Evolutionary conservation across 1,140 invertebrate species (phyloP), one percentile per base, ranked within the genome.

Genomic region (Whitmania pigra): DNA sequence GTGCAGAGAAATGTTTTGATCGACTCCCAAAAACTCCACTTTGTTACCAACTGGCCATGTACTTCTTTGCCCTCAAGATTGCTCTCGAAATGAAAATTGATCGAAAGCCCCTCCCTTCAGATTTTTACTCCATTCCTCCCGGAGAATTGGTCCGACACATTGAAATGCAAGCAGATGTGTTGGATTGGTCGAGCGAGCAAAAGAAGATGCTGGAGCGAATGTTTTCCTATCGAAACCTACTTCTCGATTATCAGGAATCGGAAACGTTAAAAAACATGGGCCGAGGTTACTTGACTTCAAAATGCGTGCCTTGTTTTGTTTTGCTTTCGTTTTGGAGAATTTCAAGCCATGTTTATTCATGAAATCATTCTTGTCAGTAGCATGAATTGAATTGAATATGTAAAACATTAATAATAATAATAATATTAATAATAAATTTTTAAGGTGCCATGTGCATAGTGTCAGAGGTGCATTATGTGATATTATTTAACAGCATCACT

Each of bases 221-320:
- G 25, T 72, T 79, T 25, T 72, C 77, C 40, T 82, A 80, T 73
- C 75, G 77, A 68, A 78, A 81, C 73, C 73, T 78, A 69, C 74
- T 84, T 43, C 78, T 79, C 49, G 84, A 85, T 74, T 82, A 79
- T 73, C 75, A 78, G 18, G 82, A 85, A 75, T 82, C 82, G 3
- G 77, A 80, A 63, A 76, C 80, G 17, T 75, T 85, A 31, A 75
- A 80, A 53, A 75, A 76, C 18, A 77, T 85, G 40, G 80, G 80
- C 53, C 80, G 80, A 77, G 84, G 79, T 79, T 25, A 68, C 67
- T 72, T 27, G 53, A n/a, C n/a, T n/a, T 36, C 6, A 2, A 36
- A 36, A 36, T 36, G 31, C 31, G 2, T 2, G 31, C 2, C 2
- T 36, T 36, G 31, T 36, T n/a, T 36, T 6, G 31, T 36, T 36